Conservation (phyloP, 2,888 invertebrate species). For the Crematogaster levior region DNA sequence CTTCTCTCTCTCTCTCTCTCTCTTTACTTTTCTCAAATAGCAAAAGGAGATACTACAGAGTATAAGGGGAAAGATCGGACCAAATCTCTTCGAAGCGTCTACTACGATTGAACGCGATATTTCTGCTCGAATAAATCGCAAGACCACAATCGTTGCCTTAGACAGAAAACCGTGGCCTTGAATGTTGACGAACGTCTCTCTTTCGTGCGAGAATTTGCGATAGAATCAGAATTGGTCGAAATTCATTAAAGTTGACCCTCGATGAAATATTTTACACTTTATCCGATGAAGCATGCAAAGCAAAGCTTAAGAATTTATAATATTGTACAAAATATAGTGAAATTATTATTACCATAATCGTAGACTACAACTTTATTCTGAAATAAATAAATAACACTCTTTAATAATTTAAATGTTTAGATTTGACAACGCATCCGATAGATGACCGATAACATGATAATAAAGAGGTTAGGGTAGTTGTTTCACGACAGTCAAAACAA, state of each 20-base stretch:
- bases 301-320: not conserved
- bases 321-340: not conserved
- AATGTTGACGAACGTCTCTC: conserved; percentile 31
- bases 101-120: conserved; percentile 56
- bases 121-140: conserved; percentile 51
- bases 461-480: no score
- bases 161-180: conserved; percentile 29
- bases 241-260: not conserved
- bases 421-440: not conserved
- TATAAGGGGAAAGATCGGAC: conserved; percentile 38
- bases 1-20: not conserved
- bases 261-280: not conserved
- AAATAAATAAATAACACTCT: not conserved
- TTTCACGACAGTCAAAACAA: no score
- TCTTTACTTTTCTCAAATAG: conserved; percentile 32
- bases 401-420: not conserved
- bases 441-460: not conserved
- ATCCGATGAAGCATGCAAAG: not conserved
- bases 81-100: conserved; percentile 51
- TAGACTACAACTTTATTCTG: not conserved
- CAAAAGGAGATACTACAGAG: conserved; percentile 33
- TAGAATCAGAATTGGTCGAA: not conserved
- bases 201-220: conserved; percentile 31
- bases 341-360: not conserved
- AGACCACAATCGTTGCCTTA: conserved; percentile 35